phyloP scores from a whole-genome alignment of 64 coral and sea anemone species.

The Stylophora pistillata region DNA sequence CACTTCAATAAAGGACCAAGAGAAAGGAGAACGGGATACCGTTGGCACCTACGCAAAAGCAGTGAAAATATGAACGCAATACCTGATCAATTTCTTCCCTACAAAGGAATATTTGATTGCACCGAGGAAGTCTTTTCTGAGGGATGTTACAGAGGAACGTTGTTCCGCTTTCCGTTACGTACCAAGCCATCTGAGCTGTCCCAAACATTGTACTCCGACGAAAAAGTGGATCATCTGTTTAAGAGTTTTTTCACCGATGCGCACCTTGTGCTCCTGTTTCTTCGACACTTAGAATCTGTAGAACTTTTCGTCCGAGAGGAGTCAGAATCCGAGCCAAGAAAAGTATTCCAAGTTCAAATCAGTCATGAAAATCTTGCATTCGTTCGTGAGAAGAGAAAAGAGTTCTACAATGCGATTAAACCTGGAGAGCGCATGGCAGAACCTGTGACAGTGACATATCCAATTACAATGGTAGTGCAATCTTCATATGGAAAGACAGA shows the following conservation, averaged over 20 bases:
- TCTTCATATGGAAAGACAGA: background rate
- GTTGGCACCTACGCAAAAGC: background rate
- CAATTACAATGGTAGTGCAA: slow-evolving; percentile 30
- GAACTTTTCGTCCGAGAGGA: slow-evolving; percentile 60
- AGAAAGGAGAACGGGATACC: slow-evolving; percentile 50
- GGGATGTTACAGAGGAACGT: slow-evolving; percentile 72
- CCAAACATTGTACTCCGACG: slow-evolving; percentile 67
- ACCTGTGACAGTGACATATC: slow-evolving; percentile 54
- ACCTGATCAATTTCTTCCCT: slow-evolving; percentile 80
- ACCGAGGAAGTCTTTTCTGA: slow-evolving; percentile 45
- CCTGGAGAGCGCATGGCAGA: background rate
- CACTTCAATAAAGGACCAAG: slow-evolving; percentile 38
- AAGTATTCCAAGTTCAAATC: slow-evolving; percentile 52
- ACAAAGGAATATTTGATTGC: slow-evolving; percentile 77
- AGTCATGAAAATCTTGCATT: background rate
- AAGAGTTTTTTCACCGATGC: slow-evolving; percentile 79
- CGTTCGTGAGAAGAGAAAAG: slow-evolving; percentile 43
- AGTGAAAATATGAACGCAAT: slow-evolving; percentile 17
- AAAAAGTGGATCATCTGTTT: slow-evolving; percentile 68
- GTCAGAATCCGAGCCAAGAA: slow-evolving; percentile 11
- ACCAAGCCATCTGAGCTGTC: slow-evolving; percentile 63
- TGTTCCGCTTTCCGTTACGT: slow-evolving; percentile 93
- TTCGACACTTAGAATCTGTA: slow-evolving; percentile 77
- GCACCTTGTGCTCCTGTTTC: slow-evolving; percentile 68
- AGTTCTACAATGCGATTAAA: slow-evolving; percentile 39